Evolutionary conservation across 1,140 invertebrate species (phyloP).

Genomic region (Orius laevigatus): DNA sequence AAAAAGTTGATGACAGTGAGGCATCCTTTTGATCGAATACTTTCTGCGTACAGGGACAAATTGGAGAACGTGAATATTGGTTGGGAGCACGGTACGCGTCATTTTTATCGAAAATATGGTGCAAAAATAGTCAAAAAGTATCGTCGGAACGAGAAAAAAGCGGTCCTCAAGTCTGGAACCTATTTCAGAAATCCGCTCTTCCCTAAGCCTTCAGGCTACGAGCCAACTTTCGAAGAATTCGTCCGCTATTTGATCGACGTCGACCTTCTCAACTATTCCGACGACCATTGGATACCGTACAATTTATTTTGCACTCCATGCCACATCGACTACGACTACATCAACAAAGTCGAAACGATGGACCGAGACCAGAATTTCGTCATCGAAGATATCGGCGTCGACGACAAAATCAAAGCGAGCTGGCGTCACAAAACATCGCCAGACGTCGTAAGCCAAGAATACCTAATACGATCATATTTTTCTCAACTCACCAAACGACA

Average conservation of each 20-base stretch:
- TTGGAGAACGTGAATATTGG: conserved; percentile 62
- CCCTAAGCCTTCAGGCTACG: conserved; percentile 28
- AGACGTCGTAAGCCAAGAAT: conserved; percentile 24
- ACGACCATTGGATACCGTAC: conserved; percentile 59
- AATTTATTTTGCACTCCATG: conserved; percentile 59
- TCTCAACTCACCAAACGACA: conserved; percentile 52
- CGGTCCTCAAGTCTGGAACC: conserved; percentile 2
- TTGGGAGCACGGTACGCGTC: conserved; percentile 56
- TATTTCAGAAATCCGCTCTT: conserved; percentile 1
- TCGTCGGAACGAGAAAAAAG: not conserved
- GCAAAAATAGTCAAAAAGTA: conserved; percentile 20
- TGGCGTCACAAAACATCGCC: conserved; percentile 43
- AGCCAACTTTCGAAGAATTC: conserved; percentile 47
- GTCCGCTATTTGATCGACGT: conserved; percentile 24
- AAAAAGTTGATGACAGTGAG: conserved; percentile 48
- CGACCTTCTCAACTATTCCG: conserved; percentile 23
- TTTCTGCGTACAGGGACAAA: conserved; percentile 82
- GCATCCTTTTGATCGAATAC: conserved; percentile 73
- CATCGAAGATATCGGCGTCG: conserved; percentile 54
- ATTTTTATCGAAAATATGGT: conserved; percentile 56
- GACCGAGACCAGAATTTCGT: conserved; percentile 57
- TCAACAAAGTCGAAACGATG: conserved; percentile 16
- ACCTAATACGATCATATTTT: conserved; percentile 31
- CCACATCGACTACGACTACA: conserved; percentile 36
- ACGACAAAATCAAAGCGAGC: conserved; percentile 55